Evolutionary conservation across 2,797 vertebrate species (phyloP).

Genomic region (Eulemur rubriventer): DNA sequence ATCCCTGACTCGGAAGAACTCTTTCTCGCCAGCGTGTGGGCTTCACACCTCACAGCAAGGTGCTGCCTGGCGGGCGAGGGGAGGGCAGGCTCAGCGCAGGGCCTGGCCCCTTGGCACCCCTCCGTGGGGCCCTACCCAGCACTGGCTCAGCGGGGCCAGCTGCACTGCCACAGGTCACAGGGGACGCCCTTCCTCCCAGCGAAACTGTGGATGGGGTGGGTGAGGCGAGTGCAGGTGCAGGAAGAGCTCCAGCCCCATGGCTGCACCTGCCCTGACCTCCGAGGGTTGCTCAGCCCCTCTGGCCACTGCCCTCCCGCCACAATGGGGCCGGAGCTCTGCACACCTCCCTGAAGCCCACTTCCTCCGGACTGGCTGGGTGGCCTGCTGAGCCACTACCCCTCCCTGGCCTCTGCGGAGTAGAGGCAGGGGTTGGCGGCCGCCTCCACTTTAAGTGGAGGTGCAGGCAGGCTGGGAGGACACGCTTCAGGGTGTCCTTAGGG

Average conservation of each 20-base stretch:
- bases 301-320: too few species aligned
- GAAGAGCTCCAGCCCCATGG: slow-evolving; percentile 82
- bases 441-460: too few species aligned
- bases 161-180: background rate
- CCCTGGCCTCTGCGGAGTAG: too few species aligned
- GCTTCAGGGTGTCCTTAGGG: background rate
- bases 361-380: fast-evolving
- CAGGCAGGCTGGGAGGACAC: too few species aligned
- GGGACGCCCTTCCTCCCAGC: background rate
- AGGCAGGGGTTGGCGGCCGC: too few species aligned
- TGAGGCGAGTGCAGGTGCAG: slow-evolving; percentile 84
- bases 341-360: background rate
- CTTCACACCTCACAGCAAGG: slow-evolving; percentile 78
- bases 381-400: background rate
- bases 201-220: slow-evolving; percentile 82
- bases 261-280: background rate
- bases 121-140: background rate
- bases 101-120: too few species aligned
- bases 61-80: slow-evolving; percentile 72
- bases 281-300: background rate
- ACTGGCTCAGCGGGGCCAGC: background rate
- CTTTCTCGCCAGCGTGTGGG: too few species aligned
- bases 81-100: background rate
- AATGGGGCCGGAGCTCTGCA: background rate
- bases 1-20: too few species aligned